phyloP scores from a whole-genome alignment of 2,888 invertebrate species.

The Sinopyrophorus schimmeli region DNA sequence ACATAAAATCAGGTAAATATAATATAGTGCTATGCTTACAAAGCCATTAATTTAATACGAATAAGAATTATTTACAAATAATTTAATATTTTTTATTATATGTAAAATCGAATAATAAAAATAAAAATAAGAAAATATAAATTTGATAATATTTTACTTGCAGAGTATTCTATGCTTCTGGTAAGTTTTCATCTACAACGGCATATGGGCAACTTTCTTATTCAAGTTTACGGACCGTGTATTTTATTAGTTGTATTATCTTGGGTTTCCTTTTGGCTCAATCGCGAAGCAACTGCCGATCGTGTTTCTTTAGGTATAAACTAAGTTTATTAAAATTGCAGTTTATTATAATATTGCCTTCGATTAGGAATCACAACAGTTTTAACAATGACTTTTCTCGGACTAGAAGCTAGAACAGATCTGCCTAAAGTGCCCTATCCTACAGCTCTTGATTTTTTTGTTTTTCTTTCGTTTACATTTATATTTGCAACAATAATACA shows the following conservation, averaged over 20 bases:
- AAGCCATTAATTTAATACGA: too few species aligned
- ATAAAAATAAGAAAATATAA: too few species aligned
- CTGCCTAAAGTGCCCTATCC: slow-evolving; percentile 84
- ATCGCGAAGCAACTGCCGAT: slow-evolving; percentile 82
- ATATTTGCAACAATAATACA: slow-evolving; percentile 82
- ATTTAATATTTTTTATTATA: too few species aligned
- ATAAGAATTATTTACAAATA: too few species aligned
- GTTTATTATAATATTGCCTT: not conserved
- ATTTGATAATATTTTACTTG: too few species aligned
- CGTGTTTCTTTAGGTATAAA: slow-evolving; percentile 72
- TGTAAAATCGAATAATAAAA: too few species aligned
- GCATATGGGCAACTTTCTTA: slow-evolving; percentile 84
- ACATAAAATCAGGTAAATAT: slow-evolving; percentile 48
- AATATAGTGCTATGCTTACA: too few species aligned
- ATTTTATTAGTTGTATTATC: slow-evolving; percentile 81
- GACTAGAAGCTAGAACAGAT: slow-evolving; percentile 78
- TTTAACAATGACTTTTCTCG: slow-evolving; percentile 82
- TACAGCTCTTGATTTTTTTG: slow-evolving; percentile 84
- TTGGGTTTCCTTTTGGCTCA: slow-evolving; percentile 87
- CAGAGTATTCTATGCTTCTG: slow-evolving; percentile 71
- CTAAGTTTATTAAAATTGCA: not conserved
- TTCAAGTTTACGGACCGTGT: slow-evolving; percentile 86
- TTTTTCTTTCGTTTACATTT: slow-evolving; percentile 78
- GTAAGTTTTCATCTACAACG: slow-evolving; percentile 77
- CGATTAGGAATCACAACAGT: slow-evolving; percentile 76